Conservation (phyloP, 2,113 vertebrate species). For the Chauna torquata region DNA sequence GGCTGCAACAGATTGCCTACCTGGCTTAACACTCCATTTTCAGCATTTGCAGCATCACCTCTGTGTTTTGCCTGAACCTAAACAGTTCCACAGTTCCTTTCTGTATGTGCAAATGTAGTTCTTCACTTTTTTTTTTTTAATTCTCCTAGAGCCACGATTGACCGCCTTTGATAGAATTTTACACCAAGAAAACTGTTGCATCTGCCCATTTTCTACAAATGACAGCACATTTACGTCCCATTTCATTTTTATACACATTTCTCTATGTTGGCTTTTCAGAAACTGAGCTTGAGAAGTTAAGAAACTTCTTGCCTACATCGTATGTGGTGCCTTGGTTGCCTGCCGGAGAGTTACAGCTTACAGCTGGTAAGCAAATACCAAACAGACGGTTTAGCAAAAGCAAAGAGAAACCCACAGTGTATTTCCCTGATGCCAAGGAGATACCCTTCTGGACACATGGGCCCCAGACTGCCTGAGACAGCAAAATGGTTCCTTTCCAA, state of each 20-base stretch:
- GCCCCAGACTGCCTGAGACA: not conserved
- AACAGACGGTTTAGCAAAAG: not conserved
- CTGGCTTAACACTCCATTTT: not conserved
- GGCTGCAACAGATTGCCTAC: not conserved
- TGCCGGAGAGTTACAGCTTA: not conserved
- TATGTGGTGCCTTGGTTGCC: not conserved
- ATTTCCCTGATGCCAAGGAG: not conserved
- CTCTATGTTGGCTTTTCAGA: fast-evolving
- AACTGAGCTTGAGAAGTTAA: not conserved
- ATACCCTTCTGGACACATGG: not conserved
- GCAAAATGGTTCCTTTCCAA: not conserved
- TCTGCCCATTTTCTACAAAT: not conserved
- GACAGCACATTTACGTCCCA: not conserved
- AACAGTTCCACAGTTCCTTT: not conserved
- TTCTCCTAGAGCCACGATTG: not conserved
- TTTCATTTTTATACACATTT: not conserved
- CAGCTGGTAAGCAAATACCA: not conserved
- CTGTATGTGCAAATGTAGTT: not conserved
- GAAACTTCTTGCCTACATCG: not conserved
- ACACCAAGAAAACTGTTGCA: not conserved
- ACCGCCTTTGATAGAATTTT: not conserved
- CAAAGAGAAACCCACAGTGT: not conserved
- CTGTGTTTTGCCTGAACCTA: not conserved
- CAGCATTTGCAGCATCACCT: not conserved
- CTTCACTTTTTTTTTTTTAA: not conserved